Evolutionary conservation across 2,113 vertebrate genomes (phyloP).

Genomic region (Cottus gobio): DNA sequence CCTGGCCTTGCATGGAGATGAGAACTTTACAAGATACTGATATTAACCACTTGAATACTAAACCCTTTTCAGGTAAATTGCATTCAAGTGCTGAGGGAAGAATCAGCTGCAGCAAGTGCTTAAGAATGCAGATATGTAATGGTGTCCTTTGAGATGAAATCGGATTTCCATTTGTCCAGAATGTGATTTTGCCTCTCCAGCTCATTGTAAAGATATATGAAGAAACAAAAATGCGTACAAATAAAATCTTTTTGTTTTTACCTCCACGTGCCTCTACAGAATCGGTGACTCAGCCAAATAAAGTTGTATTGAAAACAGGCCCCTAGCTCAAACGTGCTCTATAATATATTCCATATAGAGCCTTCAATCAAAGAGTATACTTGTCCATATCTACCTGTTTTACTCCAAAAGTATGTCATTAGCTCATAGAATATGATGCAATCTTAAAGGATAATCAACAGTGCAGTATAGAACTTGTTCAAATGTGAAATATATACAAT

Average conservation of each 20-base stretch:
- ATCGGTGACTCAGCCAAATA: conserved; percentile 45
- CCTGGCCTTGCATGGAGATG: conserved; percentile 31
- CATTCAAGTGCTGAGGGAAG: conserved; percentile 46
- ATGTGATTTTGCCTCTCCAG: conserved; percentile 10
- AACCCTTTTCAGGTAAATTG: conserved; percentile 57
- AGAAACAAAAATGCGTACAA: conserved; percentile 26
- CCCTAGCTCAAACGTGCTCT: conserved; percentile 12
- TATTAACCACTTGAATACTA: conserved; percentile 59
- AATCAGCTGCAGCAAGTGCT: conserved; percentile 23
- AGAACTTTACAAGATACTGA: conserved; percentile 36
- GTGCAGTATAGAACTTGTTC: too few relatives aligned
- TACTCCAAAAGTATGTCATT: not conserved
- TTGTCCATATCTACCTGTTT: not conserved
- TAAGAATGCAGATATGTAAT: conserved; percentile 49
- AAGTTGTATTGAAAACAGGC: conserved; percentile 25
- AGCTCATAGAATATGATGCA: not conserved
- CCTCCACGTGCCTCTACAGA: conserved; percentile 4
- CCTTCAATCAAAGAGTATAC: not conserved
- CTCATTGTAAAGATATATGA: conserved; percentile 47
- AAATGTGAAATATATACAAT: too few relatives aligned
- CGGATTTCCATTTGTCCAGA: conserved; percentile 52
- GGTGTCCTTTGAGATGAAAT: conserved; percentile 51
- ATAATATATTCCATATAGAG: not conserved
- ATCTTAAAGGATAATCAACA: not conserved
- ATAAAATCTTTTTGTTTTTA: conserved; percentile 53